Evolutionary conservation across 1,140 invertebrate genomes (phyloP), one percentile per base, ranked within the genome.

Genomic region (Leptopilina clavipes): DNA sequence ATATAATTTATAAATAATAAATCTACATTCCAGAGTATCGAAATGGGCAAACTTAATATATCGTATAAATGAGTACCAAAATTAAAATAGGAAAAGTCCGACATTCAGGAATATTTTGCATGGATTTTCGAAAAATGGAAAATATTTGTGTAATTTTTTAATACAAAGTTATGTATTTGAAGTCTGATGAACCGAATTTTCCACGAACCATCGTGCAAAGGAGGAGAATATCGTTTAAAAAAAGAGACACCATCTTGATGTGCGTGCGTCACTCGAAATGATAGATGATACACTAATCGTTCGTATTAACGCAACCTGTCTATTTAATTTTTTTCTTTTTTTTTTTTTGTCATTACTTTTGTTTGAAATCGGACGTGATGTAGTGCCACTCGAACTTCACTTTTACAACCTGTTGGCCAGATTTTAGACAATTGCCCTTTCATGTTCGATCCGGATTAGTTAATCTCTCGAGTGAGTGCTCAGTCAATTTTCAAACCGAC

Each of bases 231-330:
- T 59, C 56, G 56, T 59, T 59, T 59, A 59, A 59, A 59, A 31
- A 59, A 59, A 59, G 22, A 19, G 56, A 59, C 56, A 59, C 56
- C 56, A 19, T 59, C 56, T 48, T 40, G 40, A 78, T 52, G 52
- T 70, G 52, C 76, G 40, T 72, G 56, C 77, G 82, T 84, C 81
- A 78, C 73, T 44, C 72, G 17, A 77, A 81, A 86, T 87, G 86
- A 87, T 86, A 79, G 84, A 87, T 85, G 84, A 81, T 77, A 79
- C 78, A 79, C 83, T 87, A 86, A 87, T 87, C 85, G 85, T 86
- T 86, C 81, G 84, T 86, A 86, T 86, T 87, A 86, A 86, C 81
- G 82, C 74, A 73, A 70, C 72, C 25, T 65, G 56, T 31, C 25
- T 31, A 31, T 1, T 77, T 75, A n/a, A n/a, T 81, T 72, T 73